Conservation (phyloP, 2,113 vertebrate species). For the Peromyscus leucopus region DNA sequence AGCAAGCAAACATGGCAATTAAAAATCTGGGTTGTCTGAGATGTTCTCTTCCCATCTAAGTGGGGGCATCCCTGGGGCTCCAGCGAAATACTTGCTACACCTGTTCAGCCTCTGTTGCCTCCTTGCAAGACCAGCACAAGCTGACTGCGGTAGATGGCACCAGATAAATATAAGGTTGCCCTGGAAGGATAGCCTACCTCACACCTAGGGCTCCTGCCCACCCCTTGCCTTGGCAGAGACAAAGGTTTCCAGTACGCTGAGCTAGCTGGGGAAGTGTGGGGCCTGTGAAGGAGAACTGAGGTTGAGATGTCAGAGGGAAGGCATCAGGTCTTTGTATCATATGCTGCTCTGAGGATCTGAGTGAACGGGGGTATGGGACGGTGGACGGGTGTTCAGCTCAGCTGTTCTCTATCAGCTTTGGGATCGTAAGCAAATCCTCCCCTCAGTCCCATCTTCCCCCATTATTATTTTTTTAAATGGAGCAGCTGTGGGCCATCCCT, state of each 20-base stretch:
- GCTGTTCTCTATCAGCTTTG: neutral
- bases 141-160: constrained; percentile 17
- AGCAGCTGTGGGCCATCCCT: neutral
- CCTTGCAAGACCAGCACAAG: constrained; percentile 44
- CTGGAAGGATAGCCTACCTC: neutral
- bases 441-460: neutral
- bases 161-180: neutral
- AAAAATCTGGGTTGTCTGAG: constrained; percentile 14
- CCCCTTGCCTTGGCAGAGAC: neutral
- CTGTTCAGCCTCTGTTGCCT: constrained; percentile 47
- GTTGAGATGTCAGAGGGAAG: neutral
- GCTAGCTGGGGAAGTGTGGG: neutral
- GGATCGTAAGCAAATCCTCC: neutral
- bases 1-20: neutral
- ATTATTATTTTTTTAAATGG: neutral
- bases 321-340: neutral
- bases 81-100: constrained; percentile 32
- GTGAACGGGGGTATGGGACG: neutral
- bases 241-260: neutral
- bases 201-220: no score
- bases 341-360: neutral
- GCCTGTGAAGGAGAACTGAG: neutral
- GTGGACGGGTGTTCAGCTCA: neutral
- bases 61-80: neutral
- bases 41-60: neutral